A percentile compares a stretch with the other conserved stretches of the same genome.
Conservation (phyloP, 2,113 vertebrate genomes). For the Irena cyanogastra region DNA sequence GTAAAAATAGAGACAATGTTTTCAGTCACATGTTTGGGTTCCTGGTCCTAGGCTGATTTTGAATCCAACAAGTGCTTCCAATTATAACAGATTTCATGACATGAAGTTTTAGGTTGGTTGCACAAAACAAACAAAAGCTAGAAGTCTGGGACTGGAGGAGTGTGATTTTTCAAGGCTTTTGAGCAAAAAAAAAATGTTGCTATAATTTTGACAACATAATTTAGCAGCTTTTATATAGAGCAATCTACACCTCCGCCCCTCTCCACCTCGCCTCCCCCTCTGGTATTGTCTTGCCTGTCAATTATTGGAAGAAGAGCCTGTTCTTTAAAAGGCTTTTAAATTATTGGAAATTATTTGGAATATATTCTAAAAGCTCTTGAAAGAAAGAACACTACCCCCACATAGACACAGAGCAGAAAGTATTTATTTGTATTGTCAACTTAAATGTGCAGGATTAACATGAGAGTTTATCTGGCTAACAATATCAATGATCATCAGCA, state of each 20-base stretch:
- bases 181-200: constrained; percentile 43
- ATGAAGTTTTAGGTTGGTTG: constrained; percentile 44
- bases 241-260: constrained; percentile 70
- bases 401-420: constrained; percentile 38
- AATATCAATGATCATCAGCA: neutral
- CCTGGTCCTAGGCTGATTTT: neutral
- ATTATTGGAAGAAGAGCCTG: constrained; percentile 68
- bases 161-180: constrained; percentile 49
- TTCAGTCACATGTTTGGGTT: neutral
- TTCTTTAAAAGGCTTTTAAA: constrained; percentile 73
- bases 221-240: constrained; percentile 70
- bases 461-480: neutral
- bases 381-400: constrained; percentile 49
- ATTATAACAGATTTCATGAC: constrained; percentile 21
- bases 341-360: constrained; percentile 72
- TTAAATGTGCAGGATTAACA: neutral
- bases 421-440: constrained; percentile 51
- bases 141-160: constrained; percentile 46
- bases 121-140: constrained; percentile 63
- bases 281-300: constrained; percentile 71
- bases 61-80: neutral
- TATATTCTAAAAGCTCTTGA: constrained; percentile 69
- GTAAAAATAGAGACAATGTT: neutral
- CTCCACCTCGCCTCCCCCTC: constrained; percentile 63
- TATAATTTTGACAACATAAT: constrained; percentile 77